Base-by-base conservation (phyloP, 2,113 vertebrate genomes). In the Labeo rohita region DNA sequence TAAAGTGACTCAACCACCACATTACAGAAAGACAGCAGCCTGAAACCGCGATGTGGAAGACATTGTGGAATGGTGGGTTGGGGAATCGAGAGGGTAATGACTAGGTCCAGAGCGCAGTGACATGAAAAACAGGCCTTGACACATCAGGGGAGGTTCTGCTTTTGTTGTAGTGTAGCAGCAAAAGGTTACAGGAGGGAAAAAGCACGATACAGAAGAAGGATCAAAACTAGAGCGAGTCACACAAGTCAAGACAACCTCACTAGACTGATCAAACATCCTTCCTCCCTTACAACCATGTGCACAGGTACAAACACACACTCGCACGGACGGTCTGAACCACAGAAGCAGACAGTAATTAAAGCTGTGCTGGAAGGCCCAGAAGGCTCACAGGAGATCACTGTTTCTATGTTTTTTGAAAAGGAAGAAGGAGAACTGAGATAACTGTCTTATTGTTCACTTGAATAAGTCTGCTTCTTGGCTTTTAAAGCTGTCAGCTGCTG, bases 271-370 rank as follows among this genome's bases (percentile, higher is more conserved):
- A 84, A 74, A 82, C 87, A 80, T 47, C 39, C 13, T 56, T 81
- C 16, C 80, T 83, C 80, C 39, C n/a, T 56, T 59, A 56, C 78
- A 72, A 86, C 45, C 73, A 87, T 76, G 75, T 23, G 54, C 54
- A 59, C 54, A 59, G 16, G 54, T 59, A 8, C 54, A 59, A 59
- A 59, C 54, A 59, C 56, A 59, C 54, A 21, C 54, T 59, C 2
- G 18, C 54, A 59, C 54, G 70, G 66, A 73, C 70, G 80, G 23
- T 82, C 70, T 73, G 72, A 84, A 66, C 59, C 80, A 68, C 73
- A 84, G 80, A 54, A 83, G 85, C 83, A 90, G 87, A 73, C 87
- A 36, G 80, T 87, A 90, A 90, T 88, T 88, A 90, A 85, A 87
- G 87, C 74, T 68, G 73, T 81, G 54, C 15, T 80, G 83, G 78